Base-by-base conservation (phyloP, 2,888 invertebrate genomes). In the Zeuzera pyrina region DNA sequence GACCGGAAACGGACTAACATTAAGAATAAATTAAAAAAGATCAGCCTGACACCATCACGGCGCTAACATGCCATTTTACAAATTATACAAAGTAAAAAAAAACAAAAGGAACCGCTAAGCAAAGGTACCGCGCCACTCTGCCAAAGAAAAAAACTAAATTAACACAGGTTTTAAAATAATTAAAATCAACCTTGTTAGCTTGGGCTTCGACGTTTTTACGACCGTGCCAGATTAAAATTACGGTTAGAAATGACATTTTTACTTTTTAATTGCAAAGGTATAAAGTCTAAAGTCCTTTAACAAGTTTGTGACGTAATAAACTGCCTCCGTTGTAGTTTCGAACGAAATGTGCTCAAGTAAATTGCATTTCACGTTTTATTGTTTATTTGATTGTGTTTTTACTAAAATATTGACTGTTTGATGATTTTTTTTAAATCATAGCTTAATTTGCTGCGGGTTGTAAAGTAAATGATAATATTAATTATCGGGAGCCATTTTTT, bases 51-150 rank as follows among this genome's bases (percentile, higher is more conserved):
- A 36, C 29, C 43, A 52, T 49, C 51, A 52, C 58, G 76, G 77
- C 76, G 78, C 70, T 77, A 78, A 78, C 72, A 76, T 67, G 61
- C 68, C 74, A 76, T 78, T 77, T 78, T 68, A 78, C 78, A 77
- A 74, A 78, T 78, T 73, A 74, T 47, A 76, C 74, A 69, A 70
- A 63, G 43, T 47, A 55, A 64, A 68, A 65, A 72, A 66, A 62
- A 54, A 50, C 39, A 47, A 65, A 64, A 67, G 58, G 48, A 41
- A 43, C 61, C 67, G 67, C 62, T 46, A 42, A 39, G 57, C 65
- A 74, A 76, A 72, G 74, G 64, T 33, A 52, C 71, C 74, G 68
- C 49, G 39, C 55, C 33, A 43, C 43, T 42, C 38, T 27, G 23
- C 35, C 7, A 12, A 35, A 52, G 62, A 69, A 72, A 62, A 74